Conservation (phyloP, 1,140 invertebrate genomes). For the Diorhabda sublineata region DNA sequence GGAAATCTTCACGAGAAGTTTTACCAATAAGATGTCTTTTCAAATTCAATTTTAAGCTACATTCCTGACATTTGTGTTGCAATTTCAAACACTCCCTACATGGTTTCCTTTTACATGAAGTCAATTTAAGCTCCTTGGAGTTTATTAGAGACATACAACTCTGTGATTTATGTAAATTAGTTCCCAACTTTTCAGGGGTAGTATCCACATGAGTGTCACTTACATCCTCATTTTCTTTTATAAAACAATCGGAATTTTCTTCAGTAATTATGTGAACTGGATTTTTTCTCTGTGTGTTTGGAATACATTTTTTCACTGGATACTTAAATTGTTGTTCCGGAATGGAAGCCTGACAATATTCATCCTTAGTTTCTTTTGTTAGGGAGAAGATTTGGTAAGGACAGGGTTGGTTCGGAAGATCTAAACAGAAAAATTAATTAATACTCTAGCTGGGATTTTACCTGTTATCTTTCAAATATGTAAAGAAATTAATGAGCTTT, state of each 20-base stretch:
- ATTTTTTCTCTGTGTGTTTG: background rate
- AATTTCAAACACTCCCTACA: constrained; percentile 14
- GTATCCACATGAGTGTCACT: background rate
- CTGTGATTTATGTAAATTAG: constrained; percentile 12
- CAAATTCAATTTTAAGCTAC: constrained; percentile 5
- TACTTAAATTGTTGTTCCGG: background rate
- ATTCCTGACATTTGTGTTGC: constrained; percentile 14
- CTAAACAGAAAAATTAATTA: background rate
- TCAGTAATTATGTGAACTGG: background rate
- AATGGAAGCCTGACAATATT: background rate
- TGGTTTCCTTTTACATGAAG: background rate
- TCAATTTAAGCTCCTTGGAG: constrained; percentile 3
- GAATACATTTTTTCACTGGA: background rate
- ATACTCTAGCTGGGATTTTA: too few species aligned
- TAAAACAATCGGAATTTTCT: constrained; percentile 18
- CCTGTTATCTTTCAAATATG: too few species aligned
- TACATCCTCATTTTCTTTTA: constrained; percentile 13
- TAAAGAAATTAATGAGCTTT: too few species aligned
- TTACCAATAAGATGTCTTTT: constrained; percentile 17
- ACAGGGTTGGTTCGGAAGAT: constrained; percentile 6
- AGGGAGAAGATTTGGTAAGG: constrained; percentile 4
- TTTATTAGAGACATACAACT: constrained; percentile 12
- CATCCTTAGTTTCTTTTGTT: background rate
- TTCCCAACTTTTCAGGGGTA: constrained; percentile 4
- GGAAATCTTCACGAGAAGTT: constrained; percentile 11